Percentiles rank a stretch among this genome's conserved stretches.
Conservation (phyloP, 2,113 vertebrate species). For the Scomber colias region DNA sequence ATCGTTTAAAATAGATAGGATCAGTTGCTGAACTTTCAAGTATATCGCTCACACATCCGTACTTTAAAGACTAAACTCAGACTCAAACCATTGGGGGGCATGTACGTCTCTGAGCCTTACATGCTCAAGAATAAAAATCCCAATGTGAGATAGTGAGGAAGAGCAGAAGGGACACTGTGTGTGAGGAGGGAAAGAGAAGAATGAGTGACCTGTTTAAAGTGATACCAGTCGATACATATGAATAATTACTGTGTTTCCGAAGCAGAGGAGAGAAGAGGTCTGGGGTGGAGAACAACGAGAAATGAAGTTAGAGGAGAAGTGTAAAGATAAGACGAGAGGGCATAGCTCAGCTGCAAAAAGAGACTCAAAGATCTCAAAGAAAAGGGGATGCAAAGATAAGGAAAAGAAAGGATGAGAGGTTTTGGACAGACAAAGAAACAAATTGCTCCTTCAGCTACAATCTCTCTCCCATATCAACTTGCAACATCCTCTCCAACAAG, state of each 20-base stretch:
- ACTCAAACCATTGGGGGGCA: constrained; percentile 27
- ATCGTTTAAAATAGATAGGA: constrained; percentile 44
- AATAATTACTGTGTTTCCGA: constrained; percentile 50
- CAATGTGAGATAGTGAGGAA: constrained; percentile 5
- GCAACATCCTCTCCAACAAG: background rate
- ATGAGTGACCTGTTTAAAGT: constrained; percentile 11
- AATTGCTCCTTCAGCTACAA: constrained; percentile 5
- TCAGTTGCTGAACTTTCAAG: constrained; percentile 10
- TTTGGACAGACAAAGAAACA: background rate
- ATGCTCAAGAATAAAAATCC: constrained; percentile 35
- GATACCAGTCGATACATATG: constrained; percentile 50
- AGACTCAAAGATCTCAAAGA: constrained; percentile 24
- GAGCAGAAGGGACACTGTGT: background rate
- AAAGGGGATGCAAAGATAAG: constrained; percentile 17
- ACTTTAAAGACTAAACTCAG: constrained; percentile 58
- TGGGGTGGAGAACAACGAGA: constrained; percentile 2
- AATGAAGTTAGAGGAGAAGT: background rate
- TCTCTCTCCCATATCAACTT: background rate
- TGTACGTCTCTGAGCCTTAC: constrained; percentile 25
- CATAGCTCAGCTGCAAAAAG: background rate
- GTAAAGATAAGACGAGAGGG: background rate
- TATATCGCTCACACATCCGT: constrained; percentile 31
- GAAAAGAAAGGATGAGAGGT: constrained; percentile 8
- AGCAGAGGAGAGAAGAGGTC: background rate
- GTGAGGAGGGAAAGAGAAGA: constrained; percentile 4